Evolutionary conservation across 2,113 vertebrate genomes (phyloP).

Genomic region (Podilymbus podiceps): DNA sequence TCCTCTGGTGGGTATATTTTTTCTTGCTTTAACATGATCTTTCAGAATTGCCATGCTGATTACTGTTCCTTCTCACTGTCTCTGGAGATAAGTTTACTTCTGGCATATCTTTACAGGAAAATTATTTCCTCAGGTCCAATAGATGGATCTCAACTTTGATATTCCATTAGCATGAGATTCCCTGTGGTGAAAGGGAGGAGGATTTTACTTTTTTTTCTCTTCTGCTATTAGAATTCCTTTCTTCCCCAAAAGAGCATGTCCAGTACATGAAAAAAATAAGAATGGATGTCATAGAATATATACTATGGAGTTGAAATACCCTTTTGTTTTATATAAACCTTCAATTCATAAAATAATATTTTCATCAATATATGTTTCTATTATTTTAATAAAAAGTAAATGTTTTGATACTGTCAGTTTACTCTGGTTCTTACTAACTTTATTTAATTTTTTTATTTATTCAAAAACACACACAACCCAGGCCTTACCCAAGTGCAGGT

Average conservation of each 20-base stretch:
- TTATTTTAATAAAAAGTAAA: background rate
- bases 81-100: conserved; percentile 20
- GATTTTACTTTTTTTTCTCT: background rate
- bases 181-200: background rate
- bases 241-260: background rate
- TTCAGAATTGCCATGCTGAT: background rate
- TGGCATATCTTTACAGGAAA: conserved; percentile 14
- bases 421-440: background rate
- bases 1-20: background rate
- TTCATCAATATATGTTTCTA: background rate
- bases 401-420: background rate
- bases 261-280: background rate
- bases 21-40: background rate
- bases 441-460: background rate
- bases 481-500: background rate
- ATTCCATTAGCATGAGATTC: conserved; percentile 23
- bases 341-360: background rate
- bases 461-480: background rate
- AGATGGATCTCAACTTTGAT: conserved; percentile 13
- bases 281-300: background rate
- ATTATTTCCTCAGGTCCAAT: background rate
- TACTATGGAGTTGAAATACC: background rate
- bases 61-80: background rate
- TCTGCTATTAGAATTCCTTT: background rate
- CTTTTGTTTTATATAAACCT: background rate